Percentiles rank a stretch among this genome's conserved stretches.
These are phyloP conservation scores for Megalops cyprinoides DNA, from an alignment of 2,797 vertebrate species.

Conservation along the genomic window DNA sequence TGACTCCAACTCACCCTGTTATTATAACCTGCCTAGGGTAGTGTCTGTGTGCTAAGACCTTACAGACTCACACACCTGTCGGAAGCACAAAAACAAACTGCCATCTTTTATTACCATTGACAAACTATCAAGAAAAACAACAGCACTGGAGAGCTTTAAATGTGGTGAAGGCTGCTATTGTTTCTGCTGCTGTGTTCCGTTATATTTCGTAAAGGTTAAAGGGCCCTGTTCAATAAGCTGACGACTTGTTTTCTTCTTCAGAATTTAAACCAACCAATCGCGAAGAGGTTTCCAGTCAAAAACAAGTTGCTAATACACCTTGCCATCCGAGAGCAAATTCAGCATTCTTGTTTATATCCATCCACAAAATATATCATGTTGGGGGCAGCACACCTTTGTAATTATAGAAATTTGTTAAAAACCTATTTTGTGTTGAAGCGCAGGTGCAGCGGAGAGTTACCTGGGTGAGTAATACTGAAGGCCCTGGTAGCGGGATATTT, in stretches of 20 bases:
- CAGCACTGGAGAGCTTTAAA: not conserved
- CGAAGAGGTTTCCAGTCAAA: constrained; percentile 4
- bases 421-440: constrained; percentile 18
- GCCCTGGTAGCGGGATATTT: constrained; percentile 28
- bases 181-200: not conserved
- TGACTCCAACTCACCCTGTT: not conserved
- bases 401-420: constrained; percentile 22
- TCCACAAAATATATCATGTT: constrained; percentile 17
- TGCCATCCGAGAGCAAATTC: not conserved
- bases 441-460: constrained; percentile 25
- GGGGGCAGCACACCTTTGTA: not conserved
- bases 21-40: not conserved
- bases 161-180: constrained; percentile 7
- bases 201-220: not conserved
- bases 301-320: not conserved
- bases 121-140: not conserved
- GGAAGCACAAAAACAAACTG: not conserved
- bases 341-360: not conserved
- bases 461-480: constrained; percentile 23
- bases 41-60: not conserved
- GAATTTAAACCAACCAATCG: not conserved
- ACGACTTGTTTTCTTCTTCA: not conserved
- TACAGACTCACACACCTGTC: not conserved
- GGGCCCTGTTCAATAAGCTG: not conserved
- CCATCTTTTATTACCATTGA: constrained; percentile 10